Evolutionary conservation across 2,113 vertebrate species (phyloP).

Genomic region (Siniperca chuatsi): DNA sequence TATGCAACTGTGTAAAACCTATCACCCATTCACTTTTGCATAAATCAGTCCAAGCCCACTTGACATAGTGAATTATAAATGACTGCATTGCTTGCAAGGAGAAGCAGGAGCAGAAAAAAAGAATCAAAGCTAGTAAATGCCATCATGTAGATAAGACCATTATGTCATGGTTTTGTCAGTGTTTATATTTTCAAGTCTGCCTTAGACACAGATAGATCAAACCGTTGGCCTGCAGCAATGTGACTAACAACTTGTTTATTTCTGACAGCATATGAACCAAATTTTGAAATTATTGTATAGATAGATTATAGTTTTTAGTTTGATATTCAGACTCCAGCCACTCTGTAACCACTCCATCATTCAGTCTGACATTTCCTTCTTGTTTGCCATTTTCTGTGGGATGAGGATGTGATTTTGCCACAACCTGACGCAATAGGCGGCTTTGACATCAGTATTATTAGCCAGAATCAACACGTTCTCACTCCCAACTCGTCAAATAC

Average conservation of each 20-base stretch:
- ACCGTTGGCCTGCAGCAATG: background rate
- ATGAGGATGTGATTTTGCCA: background rate
- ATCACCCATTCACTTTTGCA: constrained; percentile 27
- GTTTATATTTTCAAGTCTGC: constrained; percentile 17
- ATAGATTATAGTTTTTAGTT: background rate
- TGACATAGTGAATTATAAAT: constrained; percentile 28
- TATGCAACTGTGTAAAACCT: too few species aligned
- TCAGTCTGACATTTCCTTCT: background rate
- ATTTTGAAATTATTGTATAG: constrained; percentile 2
- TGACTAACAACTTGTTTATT: constrained; percentile 13
- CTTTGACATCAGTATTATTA: background rate
- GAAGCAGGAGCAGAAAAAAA: background rate
- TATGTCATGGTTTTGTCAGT: constrained; percentile 24
- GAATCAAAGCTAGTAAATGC: constrained; percentile 21
- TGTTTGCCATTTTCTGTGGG: background rate
- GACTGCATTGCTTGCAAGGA: constrained; percentile 16
- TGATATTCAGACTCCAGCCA: background rate
- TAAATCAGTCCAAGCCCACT: constrained; percentile 36
- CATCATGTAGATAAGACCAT: constrained; percentile 26
- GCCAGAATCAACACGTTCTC: too few species aligned
- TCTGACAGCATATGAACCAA: background rate
- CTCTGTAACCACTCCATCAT: background rate
- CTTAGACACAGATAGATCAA: constrained; percentile 36
- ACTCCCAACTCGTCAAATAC: too few species aligned
- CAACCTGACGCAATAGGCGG: accelerated